These are phyloP conservation scores for Probosciger aterrimus DNA, from an alignment of 2,113 vertebrate species.

Conservation along the genomic window DNA sequence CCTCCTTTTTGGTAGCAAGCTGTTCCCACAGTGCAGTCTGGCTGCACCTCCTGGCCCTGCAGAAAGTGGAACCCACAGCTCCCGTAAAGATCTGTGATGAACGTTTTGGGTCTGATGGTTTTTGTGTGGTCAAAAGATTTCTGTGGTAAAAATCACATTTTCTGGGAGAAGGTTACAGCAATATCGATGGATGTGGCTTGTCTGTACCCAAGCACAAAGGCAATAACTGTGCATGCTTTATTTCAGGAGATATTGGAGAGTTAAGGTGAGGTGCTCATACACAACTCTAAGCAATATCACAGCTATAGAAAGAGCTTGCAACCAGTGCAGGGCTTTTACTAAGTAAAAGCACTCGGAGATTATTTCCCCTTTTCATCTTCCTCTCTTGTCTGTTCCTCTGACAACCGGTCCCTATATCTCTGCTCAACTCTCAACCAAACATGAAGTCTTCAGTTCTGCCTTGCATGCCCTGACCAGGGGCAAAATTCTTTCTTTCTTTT, in stretches of 20 bases:
- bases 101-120: neutral
- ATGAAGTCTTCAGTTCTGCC: neutral
- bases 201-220: neutral
- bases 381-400: neutral
- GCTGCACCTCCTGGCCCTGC: neutral
- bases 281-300: neutral
- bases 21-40: neutral
- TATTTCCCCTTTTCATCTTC: neutral
- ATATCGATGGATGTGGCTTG: neutral
- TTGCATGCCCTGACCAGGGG: neutral
- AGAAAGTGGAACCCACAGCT: neutral
- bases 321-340: neutral
- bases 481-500: neutral
- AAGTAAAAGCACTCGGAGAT: neutral
- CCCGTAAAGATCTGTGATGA: neutral
- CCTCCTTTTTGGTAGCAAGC: neutral
- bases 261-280: neutral
- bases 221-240: neutral
- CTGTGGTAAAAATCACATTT: neutral
- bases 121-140: neutral
- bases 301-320: neutral
- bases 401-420: neutral
- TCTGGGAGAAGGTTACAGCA: neutral
- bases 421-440: fast-evolving
- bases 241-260: neutral